These are phyloP conservation scores for Palythoa caribaeorum DNA, from an alignment of 92 coral and sea anemone genomes.

Conservation along the genomic window DNA sequence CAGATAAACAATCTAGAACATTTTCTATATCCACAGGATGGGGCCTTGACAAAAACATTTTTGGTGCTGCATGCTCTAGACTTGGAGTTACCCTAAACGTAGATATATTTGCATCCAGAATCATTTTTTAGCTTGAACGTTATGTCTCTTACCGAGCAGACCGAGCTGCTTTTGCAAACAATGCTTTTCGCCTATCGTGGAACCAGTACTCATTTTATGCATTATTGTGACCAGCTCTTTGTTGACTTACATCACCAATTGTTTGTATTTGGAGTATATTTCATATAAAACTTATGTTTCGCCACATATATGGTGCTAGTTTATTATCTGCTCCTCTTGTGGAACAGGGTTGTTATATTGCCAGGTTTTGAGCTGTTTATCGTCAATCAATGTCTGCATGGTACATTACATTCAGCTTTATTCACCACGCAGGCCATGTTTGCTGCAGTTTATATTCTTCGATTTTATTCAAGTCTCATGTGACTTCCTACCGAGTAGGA, in stretches of 20 bases:
- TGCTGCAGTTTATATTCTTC: neutral
- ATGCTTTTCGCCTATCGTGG: slow-evolving; percentile 62
- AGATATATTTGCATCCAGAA: slow-evolving; percentile 51
- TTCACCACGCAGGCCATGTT: neutral
- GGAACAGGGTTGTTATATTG: slow-evolving; percentile 7
- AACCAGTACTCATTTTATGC: slow-evolving; percentile 32
- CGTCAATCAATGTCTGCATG: no score
- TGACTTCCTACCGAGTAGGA: neutral
- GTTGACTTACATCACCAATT: neutral
- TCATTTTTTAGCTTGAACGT: neutral
- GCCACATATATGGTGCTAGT: slow-evolving; percentile 11
- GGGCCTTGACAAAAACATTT: neutral
- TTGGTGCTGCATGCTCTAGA: neutral
- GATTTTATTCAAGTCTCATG: neutral
- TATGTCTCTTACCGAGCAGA: slow-evolving; percentile 48
- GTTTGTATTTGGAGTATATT: neutral
- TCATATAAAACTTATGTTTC: neutral
- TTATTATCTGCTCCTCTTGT: neutral
- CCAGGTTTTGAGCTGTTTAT: slow-evolving; percentile 27
- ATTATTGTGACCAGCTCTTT: neutral
- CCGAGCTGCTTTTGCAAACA: slow-evolving; percentile 56
- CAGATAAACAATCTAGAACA: slow-evolving; percentile 26
- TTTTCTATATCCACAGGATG: neutral
- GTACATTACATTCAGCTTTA: no score
- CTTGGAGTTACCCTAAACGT: slow-evolving; percentile 18